These are phyloP conservation scores for Zoroaster sp. DNA, from an alignment of 53 echinoderm and acorn worm species.

Conservation along the genomic window DNA sequence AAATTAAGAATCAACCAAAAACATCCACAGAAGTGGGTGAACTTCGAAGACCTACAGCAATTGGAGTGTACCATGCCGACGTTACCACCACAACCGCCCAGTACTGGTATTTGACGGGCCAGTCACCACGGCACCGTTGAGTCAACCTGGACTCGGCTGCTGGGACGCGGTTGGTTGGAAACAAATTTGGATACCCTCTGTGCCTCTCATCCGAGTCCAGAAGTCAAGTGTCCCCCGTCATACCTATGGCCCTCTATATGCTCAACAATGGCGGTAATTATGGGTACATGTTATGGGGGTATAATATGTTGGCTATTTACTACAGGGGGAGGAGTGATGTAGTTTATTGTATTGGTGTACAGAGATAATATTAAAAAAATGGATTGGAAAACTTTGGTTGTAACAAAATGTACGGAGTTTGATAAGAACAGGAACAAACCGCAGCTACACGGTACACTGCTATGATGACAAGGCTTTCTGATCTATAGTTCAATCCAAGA, in stretches of 20 bases:
- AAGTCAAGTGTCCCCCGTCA: conserved; percentile 18
- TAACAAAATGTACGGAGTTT: conserved; percentile 28
- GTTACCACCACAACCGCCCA: conserved; percentile 55
- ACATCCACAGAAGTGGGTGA: too few relatives aligned
- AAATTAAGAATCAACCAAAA: too few relatives aligned
- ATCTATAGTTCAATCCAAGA: too few relatives aligned
- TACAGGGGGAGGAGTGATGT: conserved; percentile 31
- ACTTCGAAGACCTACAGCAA: conserved; percentile 5
- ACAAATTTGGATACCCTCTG: conserved; percentile 15
- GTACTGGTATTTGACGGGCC: conserved; percentile 45
- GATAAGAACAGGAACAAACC: background rate
- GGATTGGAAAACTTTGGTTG: conserved; percentile 1
- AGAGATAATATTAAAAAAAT: background rate
- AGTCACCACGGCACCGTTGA: conserved; percentile 42
- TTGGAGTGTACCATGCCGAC: conserved; percentile 22
- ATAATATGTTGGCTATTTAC: background rate
- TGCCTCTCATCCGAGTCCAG: background rate
- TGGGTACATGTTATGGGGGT: background rate
- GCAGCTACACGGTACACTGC: background rate
- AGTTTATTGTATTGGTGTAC: conserved; percentile 15
- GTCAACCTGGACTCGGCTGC: conserved; percentile 28
- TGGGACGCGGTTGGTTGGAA: background rate
- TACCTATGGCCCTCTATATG: background rate
- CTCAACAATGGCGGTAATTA: background rate
- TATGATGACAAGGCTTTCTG: too few relatives aligned